These are phyloP conservation scores for Centropristis striata DNA, from an alignment of 2,113 vertebrate genomes.

Conservation along the genomic window DNA sequence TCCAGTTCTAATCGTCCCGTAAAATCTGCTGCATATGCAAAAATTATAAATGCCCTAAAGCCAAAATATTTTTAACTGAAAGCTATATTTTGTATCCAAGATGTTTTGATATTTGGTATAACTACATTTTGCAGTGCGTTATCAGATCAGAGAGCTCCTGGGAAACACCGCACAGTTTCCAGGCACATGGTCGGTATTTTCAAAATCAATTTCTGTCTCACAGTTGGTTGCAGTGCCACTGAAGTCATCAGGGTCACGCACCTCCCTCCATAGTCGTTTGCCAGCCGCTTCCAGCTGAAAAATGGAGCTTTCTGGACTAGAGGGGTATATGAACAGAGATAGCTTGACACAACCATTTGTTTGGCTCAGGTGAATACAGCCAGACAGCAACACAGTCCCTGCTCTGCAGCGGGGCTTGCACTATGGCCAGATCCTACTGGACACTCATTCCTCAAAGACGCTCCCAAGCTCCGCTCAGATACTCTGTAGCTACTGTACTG, in stretches of 20 bases:
- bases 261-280: constrained; percentile 73
- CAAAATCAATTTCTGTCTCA: constrained; percentile 79
- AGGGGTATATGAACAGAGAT: constrained; percentile 82
- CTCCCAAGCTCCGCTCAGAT: constrained; percentile 17
- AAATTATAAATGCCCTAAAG: not conserved
- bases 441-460: constrained; percentile 74
- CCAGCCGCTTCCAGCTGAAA: constrained; percentile 78
- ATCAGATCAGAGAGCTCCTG: constrained; percentile 50
- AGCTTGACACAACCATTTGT: constrained; percentile 84
- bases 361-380: constrained; percentile 83
- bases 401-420: constrained; percentile 70
- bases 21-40: not conserved
- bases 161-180: constrained; percentile 59
- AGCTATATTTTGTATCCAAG: constrained; percentile 20
- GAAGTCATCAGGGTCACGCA: constrained; percentile 79
- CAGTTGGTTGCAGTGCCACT: constrained; percentile 72
- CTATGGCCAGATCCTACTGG: constrained; percentile 74
- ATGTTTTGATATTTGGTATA: constrained; percentile 37
- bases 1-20: constrained; percentile 1
- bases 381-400: constrained; percentile 75
- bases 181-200: constrained; percentile 60
- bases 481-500: constrained; percentile 29
- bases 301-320: constrained; percentile 77
- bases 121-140: constrained; percentile 44
- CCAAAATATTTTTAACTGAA: constrained; percentile 1